A percentile compares a stretch with the other conserved stretches of the same genome.
Evolutionary conservation across 1,140 invertebrate species (phyloP).

Genomic region (Drosophila hydei): DNA sequence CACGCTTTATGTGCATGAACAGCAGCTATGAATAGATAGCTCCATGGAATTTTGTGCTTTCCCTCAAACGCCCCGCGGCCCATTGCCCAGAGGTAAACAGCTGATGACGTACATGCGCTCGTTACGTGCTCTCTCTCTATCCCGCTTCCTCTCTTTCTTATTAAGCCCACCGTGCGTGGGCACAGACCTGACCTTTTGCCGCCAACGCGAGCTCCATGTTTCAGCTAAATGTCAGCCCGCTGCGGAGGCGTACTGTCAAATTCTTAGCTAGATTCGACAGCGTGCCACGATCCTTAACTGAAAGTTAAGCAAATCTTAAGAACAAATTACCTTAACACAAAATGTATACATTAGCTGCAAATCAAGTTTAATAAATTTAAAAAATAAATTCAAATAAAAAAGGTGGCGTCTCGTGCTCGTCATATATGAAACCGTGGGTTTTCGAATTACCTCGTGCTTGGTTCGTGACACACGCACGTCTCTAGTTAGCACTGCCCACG

Average conservation of each 20-base stretch:
- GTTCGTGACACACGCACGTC: neutral
- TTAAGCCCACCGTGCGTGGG: constrained; percentile 25
- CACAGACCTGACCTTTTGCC: constrained; percentile 72
- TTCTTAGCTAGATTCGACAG: neutral
- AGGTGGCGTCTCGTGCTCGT: too few relatives aligned
- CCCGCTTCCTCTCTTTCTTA: neutral
- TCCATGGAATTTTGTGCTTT: constrained; percentile 50
- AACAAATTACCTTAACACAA: too few relatives aligned
- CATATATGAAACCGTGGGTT: too few relatives aligned
- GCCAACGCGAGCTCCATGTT: constrained; percentile 30
- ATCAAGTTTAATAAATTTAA: neutral
- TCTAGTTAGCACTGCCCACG: constrained; percentile 53
- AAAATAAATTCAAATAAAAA: neutral
- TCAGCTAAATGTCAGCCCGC: constrained; percentile 24
- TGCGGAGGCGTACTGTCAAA: constrained; percentile 21
- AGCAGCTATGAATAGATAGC: constrained; percentile 75
- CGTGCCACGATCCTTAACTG: neutral
- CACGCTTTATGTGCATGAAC: constrained; percentile 73
- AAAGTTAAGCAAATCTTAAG: too few relatives aligned
- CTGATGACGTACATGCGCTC: constrained; percentile 78
- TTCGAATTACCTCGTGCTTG: neutral
- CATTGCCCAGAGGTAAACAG: constrained; percentile 58
- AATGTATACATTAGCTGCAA: neutral
- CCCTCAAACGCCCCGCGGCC: constrained; percentile 16
- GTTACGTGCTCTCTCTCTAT: constrained; percentile 59